These are phyloP conservation scores for Brenthis ino DNA, from an alignment of 2,888 invertebrate genomes.

Conservation along the genomic window DNA sequence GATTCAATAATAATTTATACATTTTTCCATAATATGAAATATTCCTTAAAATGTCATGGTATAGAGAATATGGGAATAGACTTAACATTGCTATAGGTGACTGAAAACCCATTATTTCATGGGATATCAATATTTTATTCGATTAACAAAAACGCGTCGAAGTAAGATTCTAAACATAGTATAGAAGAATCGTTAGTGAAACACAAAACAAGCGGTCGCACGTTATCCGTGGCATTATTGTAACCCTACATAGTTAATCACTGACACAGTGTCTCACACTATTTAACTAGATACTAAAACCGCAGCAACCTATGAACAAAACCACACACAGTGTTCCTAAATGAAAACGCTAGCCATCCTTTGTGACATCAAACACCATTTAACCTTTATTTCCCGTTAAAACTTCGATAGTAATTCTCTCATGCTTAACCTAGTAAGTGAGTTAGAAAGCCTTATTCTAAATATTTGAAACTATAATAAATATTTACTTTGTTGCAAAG, in stretches of 20 bases:
- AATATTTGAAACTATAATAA: background rate
- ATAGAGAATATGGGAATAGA: no score
- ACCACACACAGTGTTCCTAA: conserved; percentile 34
- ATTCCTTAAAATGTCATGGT: no score
- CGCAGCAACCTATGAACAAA: conserved; percentile 26
- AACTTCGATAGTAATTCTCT: conserved; percentile 33
- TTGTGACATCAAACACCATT: conserved; percentile 34
- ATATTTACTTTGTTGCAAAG: no score
- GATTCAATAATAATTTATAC: no score
- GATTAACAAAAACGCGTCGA: no score
- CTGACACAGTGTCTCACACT: conserved; percentile 28
- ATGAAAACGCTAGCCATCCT: conserved; percentile 30
- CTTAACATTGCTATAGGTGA: no score
- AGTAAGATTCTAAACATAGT: no score
- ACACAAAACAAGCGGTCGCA: no score
- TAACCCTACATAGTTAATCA: conserved; percentile 33
- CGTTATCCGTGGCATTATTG: conserved; percentile 1
- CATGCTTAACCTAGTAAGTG: background rate
- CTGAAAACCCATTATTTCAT: no score
- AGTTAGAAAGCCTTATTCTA: background rate
- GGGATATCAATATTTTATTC: no score
- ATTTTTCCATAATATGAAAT: no score
- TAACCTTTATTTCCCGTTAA: conserved; percentile 25
- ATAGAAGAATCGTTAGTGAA: no score
- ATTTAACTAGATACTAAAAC: conserved; percentile 33